These are phyloP conservation scores for Melieria omissa DNA, from an alignment of 2,888 invertebrate species.

Conservation along the genomic window DNA sequence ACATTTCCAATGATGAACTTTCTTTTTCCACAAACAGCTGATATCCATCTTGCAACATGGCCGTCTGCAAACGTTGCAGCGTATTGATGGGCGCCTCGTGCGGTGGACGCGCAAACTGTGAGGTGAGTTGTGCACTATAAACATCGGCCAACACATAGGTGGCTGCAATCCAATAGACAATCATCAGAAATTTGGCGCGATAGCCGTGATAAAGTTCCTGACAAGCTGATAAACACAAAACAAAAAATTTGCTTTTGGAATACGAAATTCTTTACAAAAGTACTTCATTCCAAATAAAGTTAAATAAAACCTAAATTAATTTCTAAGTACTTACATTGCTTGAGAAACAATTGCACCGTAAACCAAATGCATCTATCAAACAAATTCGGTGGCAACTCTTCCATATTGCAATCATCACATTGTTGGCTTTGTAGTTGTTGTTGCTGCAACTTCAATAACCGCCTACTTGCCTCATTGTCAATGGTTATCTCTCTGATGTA, in stretches of 20 bases:
- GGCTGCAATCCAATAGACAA: constrained; percentile 77
- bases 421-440: constrained; percentile 7
- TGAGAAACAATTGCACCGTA: constrained; percentile 75
- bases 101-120: constrained; percentile 78
- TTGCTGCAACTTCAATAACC: constrained; percentile 34
- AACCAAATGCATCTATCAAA: constrained; percentile 78
- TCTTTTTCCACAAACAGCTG: constrained; percentile 78
- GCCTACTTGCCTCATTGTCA: constrained; percentile 44
- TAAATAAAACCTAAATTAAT: no score
- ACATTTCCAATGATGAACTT: constrained; percentile 77
- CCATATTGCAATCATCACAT: background rate
- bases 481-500: constrained; percentile 63
- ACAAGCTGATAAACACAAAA: constrained; percentile 52
- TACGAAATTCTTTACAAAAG: no score
- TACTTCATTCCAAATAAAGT: no score
- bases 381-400: constrained; percentile 62
- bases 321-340: constrained; percentile 72
- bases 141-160: constrained; percentile 83
- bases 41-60: constrained; percentile 74
- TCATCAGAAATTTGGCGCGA: constrained; percentile 76
- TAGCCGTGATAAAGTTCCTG: constrained; percentile 71
- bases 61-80: constrained; percentile 73
- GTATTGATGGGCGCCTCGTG: constrained; percentile 77
- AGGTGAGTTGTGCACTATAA: constrained; percentile 82
- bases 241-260: no score